Conservation (phyloP, 2,888 invertebrate genomes). For the Eristalinus sepulchralis region DNA sequence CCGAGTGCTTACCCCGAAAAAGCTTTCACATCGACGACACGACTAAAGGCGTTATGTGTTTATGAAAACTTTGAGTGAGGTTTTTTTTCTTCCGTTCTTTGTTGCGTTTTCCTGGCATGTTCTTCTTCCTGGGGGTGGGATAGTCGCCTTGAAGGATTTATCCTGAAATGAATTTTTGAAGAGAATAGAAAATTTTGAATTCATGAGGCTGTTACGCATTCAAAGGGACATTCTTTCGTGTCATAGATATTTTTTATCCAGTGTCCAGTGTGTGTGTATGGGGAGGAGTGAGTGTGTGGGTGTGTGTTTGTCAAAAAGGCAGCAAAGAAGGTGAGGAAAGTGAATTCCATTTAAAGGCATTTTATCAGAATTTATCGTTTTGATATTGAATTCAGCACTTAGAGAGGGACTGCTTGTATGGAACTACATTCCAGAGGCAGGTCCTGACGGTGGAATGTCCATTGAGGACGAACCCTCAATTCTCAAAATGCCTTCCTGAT, state of each 20-base stretch:
- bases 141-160: background rate
- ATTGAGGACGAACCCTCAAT: no score
- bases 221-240: background rate
- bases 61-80: background rate
- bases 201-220: background rate
- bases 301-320: background rate
- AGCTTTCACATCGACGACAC: background rate
- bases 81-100: background rate
- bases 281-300: background rate
- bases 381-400: no score
- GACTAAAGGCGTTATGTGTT: background rate
- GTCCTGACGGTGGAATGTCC: no score
- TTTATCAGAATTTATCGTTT: no score
- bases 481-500: no score
- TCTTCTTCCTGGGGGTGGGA: background rate
- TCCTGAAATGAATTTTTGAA: background rate
- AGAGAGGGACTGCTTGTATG: no score
- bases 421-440: no score
- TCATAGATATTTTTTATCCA: background rate
- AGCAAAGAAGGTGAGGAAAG: no score
- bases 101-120: background rate
- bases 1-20: background rate
- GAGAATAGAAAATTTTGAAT: slow-evolving; percentile 27
- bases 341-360: no score
- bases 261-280: background rate